Evolutionary conservation across 2,113 vertebrate species (phyloP).

Genomic region (Sander lucioperca): DNA sequence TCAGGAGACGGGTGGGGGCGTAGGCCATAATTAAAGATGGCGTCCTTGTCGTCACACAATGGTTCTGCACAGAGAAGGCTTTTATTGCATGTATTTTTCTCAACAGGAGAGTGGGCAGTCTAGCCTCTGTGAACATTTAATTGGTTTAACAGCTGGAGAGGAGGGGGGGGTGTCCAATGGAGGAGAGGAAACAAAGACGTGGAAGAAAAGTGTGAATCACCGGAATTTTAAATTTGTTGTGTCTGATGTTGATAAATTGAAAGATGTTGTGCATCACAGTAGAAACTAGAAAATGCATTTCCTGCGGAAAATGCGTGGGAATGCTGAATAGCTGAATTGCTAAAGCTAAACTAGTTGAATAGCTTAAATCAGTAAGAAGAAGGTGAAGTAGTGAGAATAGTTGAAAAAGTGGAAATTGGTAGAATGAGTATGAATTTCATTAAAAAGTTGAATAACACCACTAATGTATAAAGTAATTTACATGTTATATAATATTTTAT

Average conservation of each 20-base stretch:
- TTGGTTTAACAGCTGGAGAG: constrained; percentile 82
- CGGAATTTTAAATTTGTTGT: constrained; percentile 50
- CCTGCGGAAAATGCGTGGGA: too few relatives aligned
- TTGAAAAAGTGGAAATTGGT: too few relatives aligned
- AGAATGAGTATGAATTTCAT: too few relatives aligned
- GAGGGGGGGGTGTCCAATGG: constrained; percentile 33
- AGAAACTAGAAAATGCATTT: too few relatives aligned
- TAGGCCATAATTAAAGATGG: constrained; percentile 84
- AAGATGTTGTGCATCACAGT: constrained; percentile 29
- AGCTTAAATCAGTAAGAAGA: too few relatives aligned
- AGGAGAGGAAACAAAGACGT: constrained; percentile 68
- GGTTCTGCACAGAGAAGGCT: constrained; percentile 70
- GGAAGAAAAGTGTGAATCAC: constrained; percentile 56
- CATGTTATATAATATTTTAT: too few relatives aligned
- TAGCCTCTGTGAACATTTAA: constrained; percentile 81
- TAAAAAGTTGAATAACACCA: too few relatives aligned
- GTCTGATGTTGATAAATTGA: constrained; percentile 60
- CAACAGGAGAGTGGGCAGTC: constrained; percentile 82
- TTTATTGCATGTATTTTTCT: constrained; percentile 82
- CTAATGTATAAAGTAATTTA: too few relatives aligned
- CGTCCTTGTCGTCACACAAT: constrained; percentile 74
- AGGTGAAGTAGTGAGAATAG: too few relatives aligned
- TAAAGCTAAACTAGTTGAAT: too few relatives aligned
- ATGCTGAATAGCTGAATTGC: too few relatives aligned
- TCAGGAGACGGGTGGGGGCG: constrained; percentile 74